Base-by-base conservation (phyloP, 2,797 vertebrate genomes). In the Acipenser oxyrinchus region DNA sequence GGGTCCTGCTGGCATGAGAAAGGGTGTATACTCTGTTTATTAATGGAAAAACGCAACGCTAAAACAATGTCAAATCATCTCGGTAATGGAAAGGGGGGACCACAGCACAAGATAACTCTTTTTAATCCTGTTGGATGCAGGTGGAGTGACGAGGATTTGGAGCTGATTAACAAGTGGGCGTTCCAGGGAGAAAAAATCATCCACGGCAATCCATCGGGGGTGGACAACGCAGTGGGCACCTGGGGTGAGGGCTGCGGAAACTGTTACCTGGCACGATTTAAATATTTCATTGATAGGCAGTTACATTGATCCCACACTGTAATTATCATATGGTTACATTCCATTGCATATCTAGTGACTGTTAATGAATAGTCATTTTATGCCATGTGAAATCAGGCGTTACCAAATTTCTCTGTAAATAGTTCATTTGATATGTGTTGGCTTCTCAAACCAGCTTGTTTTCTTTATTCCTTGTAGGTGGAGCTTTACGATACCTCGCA, bases 191-290 rank as follows among this genome's bases (percentile, higher is more conserved):
- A 98, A 83, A 89, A 73, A 73, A 88, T 99, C 77, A 98, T 99
- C 77, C 97, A 99, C 0, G 96, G 97, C 66, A 97, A 92, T 71
- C 95, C 96, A 0, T 98, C 95, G 0, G 97, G 97, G 10, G 95
- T 99, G 65, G 97, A 99, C 82, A 99, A 99, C 0, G 90, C 95
- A 0, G 89, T 99, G 10, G 91, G 90, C 23, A 97, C 93, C 1
- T 96, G 95, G 94, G 97, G 95, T 98, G 85, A 85, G 86, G 66
- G 64, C 65, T 64, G 66, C 37, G 5, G 37, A 37, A 37, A 37
- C 37, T 37, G 3, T 37, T 37, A 37, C 37, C 3, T 37, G 37
- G 37, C 37, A 5, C 5, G 37, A 5, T 37, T 37, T 37, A 37
- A 37, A 5, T 37, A 37, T 37, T 37, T 37, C 37, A 37, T 37